These are phyloP conservation scores for Venusia cambrica DNA, from an alignment of 2,888 invertebrate genomes.

Conservation along the genomic window DNA sequence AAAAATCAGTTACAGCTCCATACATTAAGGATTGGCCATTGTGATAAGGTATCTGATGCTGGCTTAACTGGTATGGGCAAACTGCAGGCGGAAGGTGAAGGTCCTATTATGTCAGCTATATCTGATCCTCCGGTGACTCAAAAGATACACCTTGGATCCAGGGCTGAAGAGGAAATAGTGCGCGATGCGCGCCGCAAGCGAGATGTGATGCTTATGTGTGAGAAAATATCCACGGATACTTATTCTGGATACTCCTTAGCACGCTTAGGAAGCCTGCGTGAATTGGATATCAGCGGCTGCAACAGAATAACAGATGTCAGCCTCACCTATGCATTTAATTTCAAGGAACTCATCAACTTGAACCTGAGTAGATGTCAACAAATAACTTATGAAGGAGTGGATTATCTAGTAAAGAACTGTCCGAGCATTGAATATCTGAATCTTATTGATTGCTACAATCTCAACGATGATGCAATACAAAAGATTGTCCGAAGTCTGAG, in stretches of 20 bases:
- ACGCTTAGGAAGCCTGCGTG: slow-evolving; percentile 75
- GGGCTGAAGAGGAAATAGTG: slow-evolving; percentile 86
- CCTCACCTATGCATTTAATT: slow-evolving; percentile 84
- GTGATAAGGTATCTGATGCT: slow-evolving; percentile 85
- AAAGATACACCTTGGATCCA: slow-evolving; percentile 82
- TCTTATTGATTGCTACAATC: slow-evolving; percentile 84
- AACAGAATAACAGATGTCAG: slow-evolving; percentile 87
- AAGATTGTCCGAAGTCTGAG: slow-evolving; percentile 59
- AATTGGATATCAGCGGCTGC: slow-evolving; percentile 85
- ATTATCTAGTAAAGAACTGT: slow-evolving; percentile 83
- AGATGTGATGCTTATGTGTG: slow-evolving; percentile 83
- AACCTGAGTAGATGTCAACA: slow-evolving; percentile 86
- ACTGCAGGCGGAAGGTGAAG: slow-evolving; percentile 53
- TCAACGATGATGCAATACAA: slow-evolving; percentile 82
- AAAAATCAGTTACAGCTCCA: slow-evolving; percentile 81
- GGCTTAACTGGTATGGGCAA: slow-evolving; percentile 86
- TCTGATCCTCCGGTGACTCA: slow-evolving; percentile 44
- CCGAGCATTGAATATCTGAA: slow-evolving; percentile 85
- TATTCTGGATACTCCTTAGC: slow-evolving; percentile 77
- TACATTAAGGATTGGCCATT: slow-evolving; percentile 83
- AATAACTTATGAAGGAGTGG: slow-evolving; percentile 84
- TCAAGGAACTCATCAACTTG: slow-evolving; percentile 82
- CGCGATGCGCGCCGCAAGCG: slow-evolving; percentile 83
- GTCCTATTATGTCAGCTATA: slow-evolving; percentile 55
- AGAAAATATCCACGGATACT: slow-evolving; percentile 65